These are phyloP conservation scores for Pantelozetes paolii DNA, from an alignment of 2,888 invertebrate genomes.

Conservation along the genomic window DNA sequence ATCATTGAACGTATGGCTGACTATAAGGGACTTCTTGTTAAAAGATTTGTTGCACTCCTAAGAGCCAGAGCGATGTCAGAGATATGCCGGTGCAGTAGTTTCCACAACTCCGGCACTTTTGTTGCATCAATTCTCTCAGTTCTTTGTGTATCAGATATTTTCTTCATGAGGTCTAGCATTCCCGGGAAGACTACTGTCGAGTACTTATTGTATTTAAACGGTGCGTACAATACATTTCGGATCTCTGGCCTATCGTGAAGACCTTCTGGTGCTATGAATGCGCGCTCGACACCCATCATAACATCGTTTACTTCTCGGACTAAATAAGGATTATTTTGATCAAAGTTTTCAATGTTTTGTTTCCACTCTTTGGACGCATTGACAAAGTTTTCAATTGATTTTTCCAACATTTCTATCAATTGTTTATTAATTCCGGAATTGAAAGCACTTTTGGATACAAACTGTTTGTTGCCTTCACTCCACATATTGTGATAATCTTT, in stretches of 20 bases:
- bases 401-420: slow-evolving; percentile 29
- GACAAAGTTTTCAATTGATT: slow-evolving; percentile 30
- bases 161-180: slow-evolving; percentile 37
- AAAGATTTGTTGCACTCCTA: slow-evolving; percentile 33
- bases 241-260: slow-evolving; percentile 43
- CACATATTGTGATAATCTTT: slow-evolving; percentile 15
- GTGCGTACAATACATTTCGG: slow-evolving; percentile 42
- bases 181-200: slow-evolving; percentile 40
- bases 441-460: slow-evolving; percentile 20
- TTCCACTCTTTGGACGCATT: slow-evolving; percentile 27
- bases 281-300: slow-evolving; percentile 44
- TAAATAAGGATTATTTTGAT: slow-evolving; percentile 31
- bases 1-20: neutral
- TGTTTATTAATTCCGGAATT: neutral
- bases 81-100: slow-evolving; percentile 38
- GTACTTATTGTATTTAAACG: slow-evolving; percentile 38
- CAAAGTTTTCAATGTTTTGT: neutral
- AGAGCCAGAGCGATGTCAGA: slow-evolving; percentile 40
- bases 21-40: slow-evolving; percentile 26
- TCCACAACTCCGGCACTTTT: slow-evolving; percentile 2
- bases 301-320: slow-evolving; percentile 41
- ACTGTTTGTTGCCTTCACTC: neutral
- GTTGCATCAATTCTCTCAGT: slow-evolving; percentile 10
- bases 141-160: slow-evolving; percentile 8
- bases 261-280: slow-evolving; percentile 44